A percentile compares a stretch with the other conserved stretches of the same genome.
phyloP scores from a whole-genome alignment of 1,140 invertebrate species.

The Drosophila pandora region DNA sequence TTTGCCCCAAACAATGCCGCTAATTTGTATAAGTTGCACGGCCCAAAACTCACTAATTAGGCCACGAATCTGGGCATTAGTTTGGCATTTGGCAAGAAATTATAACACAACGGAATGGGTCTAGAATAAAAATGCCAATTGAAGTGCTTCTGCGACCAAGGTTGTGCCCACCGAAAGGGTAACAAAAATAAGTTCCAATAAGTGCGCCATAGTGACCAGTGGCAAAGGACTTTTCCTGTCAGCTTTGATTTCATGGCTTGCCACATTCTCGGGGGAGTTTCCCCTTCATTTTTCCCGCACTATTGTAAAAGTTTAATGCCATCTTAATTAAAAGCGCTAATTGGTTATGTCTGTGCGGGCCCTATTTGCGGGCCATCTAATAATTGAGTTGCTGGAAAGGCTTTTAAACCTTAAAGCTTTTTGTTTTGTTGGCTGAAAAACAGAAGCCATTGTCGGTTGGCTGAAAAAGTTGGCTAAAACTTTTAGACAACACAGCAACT shows the following conservation, averaged over 20 bases:
- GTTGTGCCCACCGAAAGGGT: conserved; percentile 10
- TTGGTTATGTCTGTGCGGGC: conserved; percentile 45
- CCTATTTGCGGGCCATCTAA: background rate
- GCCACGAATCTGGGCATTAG: conserved; percentile 63
- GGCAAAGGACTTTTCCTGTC: conserved; percentile 57
- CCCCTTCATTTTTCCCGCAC: background rate
- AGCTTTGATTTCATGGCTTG: conserved; percentile 67
- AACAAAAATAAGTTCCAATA: conserved; percentile 70
- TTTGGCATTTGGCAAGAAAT: conserved; percentile 54
- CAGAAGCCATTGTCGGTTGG: background rate
- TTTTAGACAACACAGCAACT: conserved; percentile 40
- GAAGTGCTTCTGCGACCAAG: conserved; percentile 13
- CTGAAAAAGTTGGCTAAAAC: conserved; percentile 43
- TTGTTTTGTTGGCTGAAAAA: background rate
- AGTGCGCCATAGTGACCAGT: conserved; percentile 33
- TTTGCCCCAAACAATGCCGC: conserved; percentile 36
- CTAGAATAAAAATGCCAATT: conserved; percentile 21
- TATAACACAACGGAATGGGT: conserved; percentile 47
- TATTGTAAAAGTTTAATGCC: conserved; percentile 43
- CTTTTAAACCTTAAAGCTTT: conserved; percentile 2
- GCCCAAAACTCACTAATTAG: conserved; percentile 56
- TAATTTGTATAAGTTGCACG: conserved; percentile 58
- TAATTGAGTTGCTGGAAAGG: conserved; percentile 6
- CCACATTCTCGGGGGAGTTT: conserved; percentile 47
- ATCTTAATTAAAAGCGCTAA: conserved; percentile 75